Evolutionary conservation across 2,113 vertebrate species (phyloP), one percentile per base, ranked within the genome.

Genomic region (Grantiella picta): DNA sequence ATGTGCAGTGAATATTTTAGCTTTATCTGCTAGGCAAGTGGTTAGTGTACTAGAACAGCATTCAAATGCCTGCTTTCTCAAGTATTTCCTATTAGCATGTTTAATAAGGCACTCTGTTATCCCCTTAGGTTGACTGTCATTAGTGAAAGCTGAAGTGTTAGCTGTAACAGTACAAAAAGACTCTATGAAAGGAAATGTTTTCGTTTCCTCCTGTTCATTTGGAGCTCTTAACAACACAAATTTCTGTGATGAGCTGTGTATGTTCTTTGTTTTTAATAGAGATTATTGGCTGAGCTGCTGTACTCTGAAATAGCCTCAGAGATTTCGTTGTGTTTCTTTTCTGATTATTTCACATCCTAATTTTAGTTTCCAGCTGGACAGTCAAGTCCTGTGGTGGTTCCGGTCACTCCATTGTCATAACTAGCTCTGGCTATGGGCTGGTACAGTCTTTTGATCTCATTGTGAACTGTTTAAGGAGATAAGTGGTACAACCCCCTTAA

Each of bases 91-190:
- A 52, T 92, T 92, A 90, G 24, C 70, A 31, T 63, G 61, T 90
- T 92, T 86, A 87, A 72, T 91, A 70, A 94, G 66, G 49, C 49
- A 73, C 73, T 92, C 40, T 90, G 63, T 80, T 87, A 66, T 65
- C 66, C 75, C 45, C 49, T 87, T 72, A 78, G 50, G 53, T 57
- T 92, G 70, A 31, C 66, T 89, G 80, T 64, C 52, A 44, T 89
- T 92, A 79, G 35, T 92, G 87, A 93, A 91, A 63, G 47, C 52
- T 78, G 77, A 78, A 90, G 25, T 88, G 78, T 85, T 85, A 85
- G 90, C 50, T 76, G 9, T 92, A 82, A 73, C 23, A 85, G 59
- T 52, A 91, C 33, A 42, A 57, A 79, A 82, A 27, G 20, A n/a
- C 45, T 82, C 54, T 57, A 10, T 20, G 52, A 84, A 91, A 52